Evolutionary conservation across 2,113 vertebrate species (phyloP), one percentile per base, ranked within the genome.

Genomic region (Pteruthius melanotis): DNA sequence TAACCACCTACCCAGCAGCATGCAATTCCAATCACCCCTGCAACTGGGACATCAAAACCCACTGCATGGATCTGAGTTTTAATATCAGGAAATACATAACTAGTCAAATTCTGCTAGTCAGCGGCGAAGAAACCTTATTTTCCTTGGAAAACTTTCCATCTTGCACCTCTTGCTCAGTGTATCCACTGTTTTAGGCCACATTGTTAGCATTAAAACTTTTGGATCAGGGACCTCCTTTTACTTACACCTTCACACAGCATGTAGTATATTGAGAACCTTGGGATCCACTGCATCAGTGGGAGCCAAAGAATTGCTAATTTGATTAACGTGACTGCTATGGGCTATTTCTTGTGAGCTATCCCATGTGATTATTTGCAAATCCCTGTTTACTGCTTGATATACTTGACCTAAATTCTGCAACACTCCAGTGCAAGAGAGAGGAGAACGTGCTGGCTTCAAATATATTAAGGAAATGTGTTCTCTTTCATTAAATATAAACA

Each of bases 341-440:
- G 61, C 31, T 93, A 59, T 93, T 95, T 87, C 64, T 90, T 14
- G 1, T 75, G 24, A 94, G 72, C 22, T 90, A 68, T 74, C 88
- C 54, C 47, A 77, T 59, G 40, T 40, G 59, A 88, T 91, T 90
- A 90, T 87, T 90, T 88, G 82, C 63, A 93, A 96, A 93, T 68
- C 60, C 87, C 71, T 83, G 47, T 94, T 95, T 96, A 87, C 79
- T 81, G 66, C 39, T 74, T 87, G 61, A 70, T 83, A 61, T 52
- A 89, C 74, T 94, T 96, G 85, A 93, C 94, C 93, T 88, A 92
- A 88, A 94, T 96, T 93, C 90, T 88, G n/a, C 66, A 94, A 66
- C n/a, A 49, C 47, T 91, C 40, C 59, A 66, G 27, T 70, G n/a
- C 30, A 91, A 57, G 70, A 93, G 78, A 72, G 27, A 72, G 57